phyloP scores from a whole-genome alignment of 2,797 vertebrate genomes.

The Leuciscus waleckii region DNA sequence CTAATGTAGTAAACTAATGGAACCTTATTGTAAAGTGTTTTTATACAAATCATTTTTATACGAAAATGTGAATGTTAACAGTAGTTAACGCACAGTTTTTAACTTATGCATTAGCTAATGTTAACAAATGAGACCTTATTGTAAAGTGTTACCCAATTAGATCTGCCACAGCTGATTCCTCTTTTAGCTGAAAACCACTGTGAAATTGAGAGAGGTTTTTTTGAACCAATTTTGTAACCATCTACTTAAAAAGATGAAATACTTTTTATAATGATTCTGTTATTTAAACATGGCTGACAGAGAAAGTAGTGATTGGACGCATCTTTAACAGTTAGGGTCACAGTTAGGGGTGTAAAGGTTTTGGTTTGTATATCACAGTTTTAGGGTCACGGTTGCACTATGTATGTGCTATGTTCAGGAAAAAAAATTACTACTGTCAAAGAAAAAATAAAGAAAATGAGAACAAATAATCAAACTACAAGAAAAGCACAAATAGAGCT shows the following conservation, averaged over 20 bases:
- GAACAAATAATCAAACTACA: no score
- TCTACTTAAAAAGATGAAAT: not conserved
- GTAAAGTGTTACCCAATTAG: not conserved
- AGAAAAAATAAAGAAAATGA: no score
- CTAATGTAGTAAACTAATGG: no score
- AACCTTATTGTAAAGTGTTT: not conserved
- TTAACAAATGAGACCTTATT: not conserved
- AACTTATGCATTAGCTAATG: not conserved
- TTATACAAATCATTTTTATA: no score
- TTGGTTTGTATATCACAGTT: no score
- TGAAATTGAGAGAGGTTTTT: not conserved
- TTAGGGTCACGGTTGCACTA: no score
- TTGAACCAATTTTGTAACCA: no score
- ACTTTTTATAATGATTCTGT: not conserved
- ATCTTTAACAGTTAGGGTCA: not conserved
- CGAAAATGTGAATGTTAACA: not conserved
- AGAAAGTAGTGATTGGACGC: not conserved
- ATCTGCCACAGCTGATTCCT: not conserved
- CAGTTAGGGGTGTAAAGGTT: not conserved
- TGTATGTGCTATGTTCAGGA: no score
- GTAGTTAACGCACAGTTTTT: not conserved
- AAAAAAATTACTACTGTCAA: no score
- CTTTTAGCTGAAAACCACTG: not conserved
- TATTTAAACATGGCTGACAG: constrained; percentile 5
- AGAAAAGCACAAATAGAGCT: no score